Conservation (phyloP, 2,888 invertebrate genomes). For the Orchestes rusci region DNA sequence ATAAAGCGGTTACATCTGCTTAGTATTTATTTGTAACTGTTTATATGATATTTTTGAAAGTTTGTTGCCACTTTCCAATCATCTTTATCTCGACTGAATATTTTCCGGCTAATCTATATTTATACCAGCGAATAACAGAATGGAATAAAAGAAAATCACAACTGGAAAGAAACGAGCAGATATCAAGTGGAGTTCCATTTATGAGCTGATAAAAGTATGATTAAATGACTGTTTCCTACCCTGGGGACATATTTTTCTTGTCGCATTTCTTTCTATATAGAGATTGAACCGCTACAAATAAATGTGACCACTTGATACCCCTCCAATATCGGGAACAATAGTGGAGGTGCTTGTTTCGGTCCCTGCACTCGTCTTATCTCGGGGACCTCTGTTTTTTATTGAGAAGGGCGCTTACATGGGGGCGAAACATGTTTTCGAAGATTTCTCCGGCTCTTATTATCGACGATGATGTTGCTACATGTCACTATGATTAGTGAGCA, state of each 20-base stretch:
- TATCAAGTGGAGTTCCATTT: slow-evolving; percentile 17
- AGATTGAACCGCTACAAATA: slow-evolving; percentile 42
- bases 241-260: slow-evolving; percentile 42
- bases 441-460: too few species aligned
- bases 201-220: slow-evolving; percentile 41
- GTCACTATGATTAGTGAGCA: too few species aligned
- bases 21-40: too few species aligned
- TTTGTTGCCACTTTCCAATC: too few species aligned
- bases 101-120: too few species aligned
- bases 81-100: too few species aligned
- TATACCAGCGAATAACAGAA: not conserved
- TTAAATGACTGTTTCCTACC: slow-evolving; percentile 38
- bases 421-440: too few species aligned
- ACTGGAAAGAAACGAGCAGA: slow-evolving; percentile 10
- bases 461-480: too few species aligned
- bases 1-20: too few species aligned
- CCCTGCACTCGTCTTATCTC: slow-evolving; percentile 15
- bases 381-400: slow-evolving; percentile 10
- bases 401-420: slow-evolving; percentile 10
- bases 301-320: slow-evolving; percentile 43
- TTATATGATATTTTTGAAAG: too few species aligned
- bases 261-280: slow-evolving; percentile 41
- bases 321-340: slow-evolving; percentile 25
- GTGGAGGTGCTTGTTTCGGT: slow-evolving; percentile 12
- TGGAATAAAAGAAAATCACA: slow-evolving; percentile 12